Percentiles rank a stretch among this genome's conserved stretches.
Conservation (phyloP, 2,113 vertebrate genomes). For the Crotalus helleri region DNA sequence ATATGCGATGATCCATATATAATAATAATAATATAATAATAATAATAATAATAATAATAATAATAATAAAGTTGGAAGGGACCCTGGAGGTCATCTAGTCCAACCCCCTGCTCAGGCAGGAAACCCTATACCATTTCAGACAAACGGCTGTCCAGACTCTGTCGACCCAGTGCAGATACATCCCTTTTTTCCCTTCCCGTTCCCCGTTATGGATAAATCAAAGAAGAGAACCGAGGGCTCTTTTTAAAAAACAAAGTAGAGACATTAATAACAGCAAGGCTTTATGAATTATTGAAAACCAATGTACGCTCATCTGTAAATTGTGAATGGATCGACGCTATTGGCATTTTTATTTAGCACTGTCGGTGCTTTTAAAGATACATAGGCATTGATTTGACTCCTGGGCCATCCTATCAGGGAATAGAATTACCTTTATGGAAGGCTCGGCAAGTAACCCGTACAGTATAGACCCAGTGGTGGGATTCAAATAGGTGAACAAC, state of each 20-base stretch:
- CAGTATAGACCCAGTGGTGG: not conserved
- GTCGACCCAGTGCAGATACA: fast-evolving
- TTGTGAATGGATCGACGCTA: not conserved
- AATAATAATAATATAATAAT: too few relatives aligned
- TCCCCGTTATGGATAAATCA: not conserved
- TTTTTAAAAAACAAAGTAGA: not conserved
- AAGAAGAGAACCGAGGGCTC: not conserved
- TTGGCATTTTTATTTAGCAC: not conserved
- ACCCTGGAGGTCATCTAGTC: too few relatives aligned
- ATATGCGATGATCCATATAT: too few relatives aligned
- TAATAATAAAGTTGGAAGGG: too few relatives aligned
- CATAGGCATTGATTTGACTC: not conserved
- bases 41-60: too few relatives aligned
- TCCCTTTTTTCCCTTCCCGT: not conserved
- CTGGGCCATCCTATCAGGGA: not conserved
- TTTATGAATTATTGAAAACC: not conserved
- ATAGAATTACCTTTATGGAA: not conserved
- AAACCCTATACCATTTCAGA: too few relatives aligned
- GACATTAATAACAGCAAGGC: not conserved
- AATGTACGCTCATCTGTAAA: not conserved
- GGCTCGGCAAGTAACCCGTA: not conserved
- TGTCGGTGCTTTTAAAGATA: not conserved
- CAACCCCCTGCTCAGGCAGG: too few relatives aligned
- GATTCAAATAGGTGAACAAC: too few relatives aligned
- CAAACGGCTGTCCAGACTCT: too few relatives aligned